Evolutionary conservation across 1,140 invertebrate genomes (phyloP), one percentile per base, ranked within the genome.

Genomic region (Drosophila navojoa): DNA sequence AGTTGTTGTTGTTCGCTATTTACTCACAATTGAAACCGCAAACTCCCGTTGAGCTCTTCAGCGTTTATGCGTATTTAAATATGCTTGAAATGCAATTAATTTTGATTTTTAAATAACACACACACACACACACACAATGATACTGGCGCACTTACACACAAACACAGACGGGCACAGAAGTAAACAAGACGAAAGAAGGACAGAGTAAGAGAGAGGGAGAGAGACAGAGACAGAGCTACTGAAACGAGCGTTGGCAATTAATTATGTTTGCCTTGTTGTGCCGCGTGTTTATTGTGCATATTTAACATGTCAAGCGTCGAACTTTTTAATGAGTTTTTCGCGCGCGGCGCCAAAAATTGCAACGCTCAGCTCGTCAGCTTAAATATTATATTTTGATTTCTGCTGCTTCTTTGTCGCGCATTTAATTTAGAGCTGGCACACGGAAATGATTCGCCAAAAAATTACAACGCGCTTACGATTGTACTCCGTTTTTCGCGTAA

Each of bases 11-110:
- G 42, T 61, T 44, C 27, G 68, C 69, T 71, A 61, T 72, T 71
- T 66, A 61, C 62, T 73, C 49, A 68, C 64, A 69, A 74, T 64
- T 77, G 72, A 81, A 79, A 87, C 79, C 82, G 61, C 72, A 77
- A 76, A 67, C 75, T 55, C 10, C 10, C 55, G 59, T 57, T 59
- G 68, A 76, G 60, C 42, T 38, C 47, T 62, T 54, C 22, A 54
- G 38, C 47, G 29, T 70, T 79, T 49, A 38, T 35, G 68, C 73
- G 72, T 79, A 82, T 82, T 82, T 82, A 82, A 85, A 84, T 75
- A 77, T 62, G 74, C 81, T 85, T 72, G 57, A 76, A 85, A 68
- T 80, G 77, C 78, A 86, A 86, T 86, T 86, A 81, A 86, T 86
- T 81, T 73, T 58, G 64, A 71, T 77, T 74, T 77, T 74, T 73